Base-by-base conservation (phyloP, 2,888 invertebrate species). In the Zaprionus obscuricornis region DNA sequence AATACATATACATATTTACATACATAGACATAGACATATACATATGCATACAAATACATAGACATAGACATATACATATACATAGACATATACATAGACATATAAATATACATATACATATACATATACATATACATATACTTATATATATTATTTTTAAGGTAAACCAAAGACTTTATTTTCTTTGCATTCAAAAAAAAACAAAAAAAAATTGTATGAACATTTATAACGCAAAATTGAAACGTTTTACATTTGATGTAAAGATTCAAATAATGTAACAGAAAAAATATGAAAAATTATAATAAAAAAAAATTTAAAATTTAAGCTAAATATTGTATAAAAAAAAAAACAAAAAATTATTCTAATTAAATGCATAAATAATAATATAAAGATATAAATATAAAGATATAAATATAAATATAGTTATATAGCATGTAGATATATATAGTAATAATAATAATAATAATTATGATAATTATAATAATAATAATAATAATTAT, bases 91-190 rank as follows among this genome's bases (percentile, higher is more conserved):
- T n/a, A n/a, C n/a, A n/a, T n/a, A n/a, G n/a, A n/a, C n/a, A n/a
- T n/a, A n/a, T n/a, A n/a, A n/a, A n/a, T n/a, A n/a, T n/a, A n/a
- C n/a, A n/a, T n/a, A n/a, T n/a, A n/a, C n/a, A n/a, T n/a, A n/a
- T n/a, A n/a, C n/a, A n/a, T n/a, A n/a, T n/a, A n/a, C n/a, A n/a
- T n/a, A n/a, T n/a, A n/a, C n/a, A n/a, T n/a, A n/a, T n/a, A n/a
- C n/a, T n/a, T n/a, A n/a, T n/a, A n/a, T n/a, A 66, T 60, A 68
- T 63, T 86, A 85, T 66, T 66, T 86, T 66, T 87, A 88, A 88
- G 88, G 87, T 73, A 89, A 88, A 89, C 88, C 89, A 88, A 88
- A 89, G 89, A 89, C 88, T 88, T 88, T n/a, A n/a, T 89, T 77
- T 89, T 87, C 85, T 88, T 89, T 87, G 86, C 82, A 82, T 77